phyloP scores from a whole-genome alignment of 2,113 vertebrate species.

The Ceuthmochares aereus region DNA sequence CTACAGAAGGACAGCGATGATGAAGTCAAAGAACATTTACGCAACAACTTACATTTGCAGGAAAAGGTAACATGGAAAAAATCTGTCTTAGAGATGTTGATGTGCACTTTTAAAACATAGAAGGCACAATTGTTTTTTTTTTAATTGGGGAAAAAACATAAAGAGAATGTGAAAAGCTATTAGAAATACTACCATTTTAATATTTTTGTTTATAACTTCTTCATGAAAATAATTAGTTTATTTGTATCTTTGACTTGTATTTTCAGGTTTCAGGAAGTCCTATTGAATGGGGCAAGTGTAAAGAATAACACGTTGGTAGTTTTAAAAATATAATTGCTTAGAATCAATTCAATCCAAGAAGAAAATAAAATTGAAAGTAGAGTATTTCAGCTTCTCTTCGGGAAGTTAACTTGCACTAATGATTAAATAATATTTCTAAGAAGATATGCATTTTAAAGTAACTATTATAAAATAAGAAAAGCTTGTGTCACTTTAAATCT shows the following conservation, averaged over 20 bases:
- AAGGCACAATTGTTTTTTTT: neutral
- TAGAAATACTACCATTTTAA: neutral
- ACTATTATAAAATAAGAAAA: neutral
- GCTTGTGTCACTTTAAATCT: neutral
- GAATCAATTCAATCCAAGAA: neutral
- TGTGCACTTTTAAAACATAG: neutral
- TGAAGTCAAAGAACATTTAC: conserved; percentile 94
- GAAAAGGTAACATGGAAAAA: conserved; percentile 85
- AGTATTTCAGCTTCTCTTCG: neutral
- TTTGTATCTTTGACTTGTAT: neutral
- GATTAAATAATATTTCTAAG: neutral
- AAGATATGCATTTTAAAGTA: neutral
- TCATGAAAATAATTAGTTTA: neutral
- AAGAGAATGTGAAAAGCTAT: neutral
- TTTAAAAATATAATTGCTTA: neutral
- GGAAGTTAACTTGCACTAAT: neutral
- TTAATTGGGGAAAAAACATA: neutral
- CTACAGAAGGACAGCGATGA: conserved; percentile 94
- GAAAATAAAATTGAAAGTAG: neutral
- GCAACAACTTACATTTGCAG: conserved; percentile 92
- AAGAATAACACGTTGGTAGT: neutral
- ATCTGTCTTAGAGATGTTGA: neutral
- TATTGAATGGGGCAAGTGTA: neutral
- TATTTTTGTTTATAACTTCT: neutral
- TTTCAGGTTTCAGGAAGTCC: neutral